Evolutionary conservation across 2,888 invertebrate species (phyloP), one percentile per base, ranked within the genome.

Genomic region (Eulithis prunata): DNA sequence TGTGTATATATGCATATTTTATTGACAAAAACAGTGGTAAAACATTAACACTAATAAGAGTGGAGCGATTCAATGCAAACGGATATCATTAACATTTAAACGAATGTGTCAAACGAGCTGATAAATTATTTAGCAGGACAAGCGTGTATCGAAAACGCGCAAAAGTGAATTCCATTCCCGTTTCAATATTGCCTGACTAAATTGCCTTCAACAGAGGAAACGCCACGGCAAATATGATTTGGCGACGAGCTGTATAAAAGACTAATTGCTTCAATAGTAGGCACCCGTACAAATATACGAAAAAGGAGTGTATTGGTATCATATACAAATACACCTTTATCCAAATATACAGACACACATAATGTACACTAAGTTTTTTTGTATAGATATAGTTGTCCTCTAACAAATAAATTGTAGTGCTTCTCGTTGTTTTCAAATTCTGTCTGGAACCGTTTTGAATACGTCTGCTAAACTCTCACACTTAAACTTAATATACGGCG

Each of bases 401-500:
- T 21, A 21, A 76, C 68, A 72, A 74, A 75, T 74, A 74, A 74
- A 70, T 21, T 13, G 2, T 41, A 43, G 12, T 68, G 71, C 64
- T 54, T 52, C 49, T 70, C 70, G 75, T 71, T 77, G 75, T 78
- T 78, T 76, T 74, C 70, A 80, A 79, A 79, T 80, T 72, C 76
- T 72, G 72, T 54, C 60, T 72, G 73, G 10, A 64, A 74, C 78
- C 78, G 78, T 78, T 84, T 79, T 80, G 80, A 81, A 83, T 82
- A 75, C 72, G 75, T 68, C 73, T 78, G 75, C 78, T 84, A 83
- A 85, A 81, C 78, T 82, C 84, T 32, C 32, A 32, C 21, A 21
- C 21, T 21, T 21, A 87, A 63, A 86, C 83, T 81, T 85, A 89
- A 91, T 89, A 88, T 88, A 91, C 87, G 84, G 87, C 84, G 88